Evolutionary conservation across 1,140 invertebrate species (phyloP).

Genomic region (Gonioctena quinquepunctata): DNA sequence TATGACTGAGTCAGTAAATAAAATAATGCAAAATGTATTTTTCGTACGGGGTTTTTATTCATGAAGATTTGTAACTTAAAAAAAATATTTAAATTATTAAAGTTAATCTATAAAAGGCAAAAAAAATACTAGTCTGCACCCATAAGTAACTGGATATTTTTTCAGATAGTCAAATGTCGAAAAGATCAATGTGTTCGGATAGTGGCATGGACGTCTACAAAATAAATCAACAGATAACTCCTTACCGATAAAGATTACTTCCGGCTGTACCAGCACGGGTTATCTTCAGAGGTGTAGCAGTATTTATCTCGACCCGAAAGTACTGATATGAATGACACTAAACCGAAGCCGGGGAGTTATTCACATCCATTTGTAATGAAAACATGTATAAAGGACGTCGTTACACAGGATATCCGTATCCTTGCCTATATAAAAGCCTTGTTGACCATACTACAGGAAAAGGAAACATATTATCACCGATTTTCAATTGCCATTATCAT

Average conservation of each 20-base stretch:
- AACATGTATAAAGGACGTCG: constrained; percentile 34
- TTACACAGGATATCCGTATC: constrained; percentile 51
- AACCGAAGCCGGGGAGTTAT: constrained; percentile 18
- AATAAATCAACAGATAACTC: too few relatives aligned
- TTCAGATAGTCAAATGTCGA: too few relatives aligned
- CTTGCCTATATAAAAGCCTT: constrained; percentile 49
- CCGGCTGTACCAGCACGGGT: neutral
- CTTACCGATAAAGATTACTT: neutral
- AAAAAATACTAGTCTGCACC: too few relatives aligned
- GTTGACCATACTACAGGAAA: constrained; percentile 45
- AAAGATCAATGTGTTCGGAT: too few relatives aligned
- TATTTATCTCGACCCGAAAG: neutral
- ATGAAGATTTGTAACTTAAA: too few relatives aligned
- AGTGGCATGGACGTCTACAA: too few relatives aligned
- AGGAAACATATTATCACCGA: constrained; percentile 53
- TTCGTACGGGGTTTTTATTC: too few relatives aligned
- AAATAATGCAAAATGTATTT: too few relatives aligned
- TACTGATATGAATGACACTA: neutral
- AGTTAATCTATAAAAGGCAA: too few relatives aligned
- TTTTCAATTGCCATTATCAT: constrained; percentile 53
- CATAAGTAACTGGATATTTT: too few relatives aligned
- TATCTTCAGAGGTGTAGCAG: neutral
- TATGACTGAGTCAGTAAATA: too few relatives aligned
- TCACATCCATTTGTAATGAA: constrained; percentile 29
- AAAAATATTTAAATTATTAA: too few relatives aligned